Evolutionary conservation across 2,888 invertebrate species (phyloP), one percentile per base, ranked within the genome.

Genomic region (Amphipyra tragopoginis): DNA sequence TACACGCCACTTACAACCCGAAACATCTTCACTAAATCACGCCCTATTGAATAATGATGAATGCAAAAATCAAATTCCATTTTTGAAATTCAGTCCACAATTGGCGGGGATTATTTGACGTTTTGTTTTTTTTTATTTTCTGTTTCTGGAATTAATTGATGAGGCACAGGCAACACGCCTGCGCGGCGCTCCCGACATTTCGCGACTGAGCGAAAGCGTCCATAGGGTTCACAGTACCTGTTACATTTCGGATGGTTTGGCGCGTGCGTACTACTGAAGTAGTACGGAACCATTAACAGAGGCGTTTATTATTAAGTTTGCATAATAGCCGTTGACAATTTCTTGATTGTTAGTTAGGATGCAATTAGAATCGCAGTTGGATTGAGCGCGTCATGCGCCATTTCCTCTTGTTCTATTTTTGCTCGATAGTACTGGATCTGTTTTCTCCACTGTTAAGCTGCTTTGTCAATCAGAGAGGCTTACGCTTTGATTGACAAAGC

Each of bases 161-260:
- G 66, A 65, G 69, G 69, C 74, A 73, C 83, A 70, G 86, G 82
- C 85, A 73, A 82, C 88, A 91, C 93, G 91, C 89, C 86, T 88
- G 90, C 91, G 85, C 89, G 83, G 65, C 67, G 63, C 85, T 77
- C 80, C 84, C 82, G 86, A 77, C 87, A 83, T 83, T 86, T 84
- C 82, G 85, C 88, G 89, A 92, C 92, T 92, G 92, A 90, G 83
- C 82, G 71, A 82, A 67, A 80, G 83, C 82, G 83, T 81, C 80
- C 65, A 74, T 80, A 82, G 72, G 75, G 82, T 81, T 72, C 81
- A 85, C 79, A 83, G 81, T 89, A 89, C 88, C 88, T 89, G 89
- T 89, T 89, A 87, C 86, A 83, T 88, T 85, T 83, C 74, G 61
- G 78, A 80, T 80, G 78, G 80, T 70, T 82, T 68, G 57, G 89